These are phyloP conservation scores for Labeo catla DNA, from an alignment of 2,113 vertebrate species.

Conservation along the genomic window DNA sequence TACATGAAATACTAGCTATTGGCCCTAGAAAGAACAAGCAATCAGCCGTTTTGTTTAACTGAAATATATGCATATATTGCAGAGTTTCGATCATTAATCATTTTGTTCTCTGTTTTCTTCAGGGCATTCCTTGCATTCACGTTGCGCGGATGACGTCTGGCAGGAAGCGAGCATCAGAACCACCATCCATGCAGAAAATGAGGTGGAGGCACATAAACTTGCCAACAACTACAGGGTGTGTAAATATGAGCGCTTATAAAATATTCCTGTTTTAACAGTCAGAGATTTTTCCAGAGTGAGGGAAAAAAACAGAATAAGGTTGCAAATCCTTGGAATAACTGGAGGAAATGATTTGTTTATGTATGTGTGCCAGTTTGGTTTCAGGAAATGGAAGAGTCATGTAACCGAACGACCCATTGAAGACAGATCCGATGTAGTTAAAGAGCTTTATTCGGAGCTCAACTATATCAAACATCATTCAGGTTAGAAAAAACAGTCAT, in stretches of 20 bases:
- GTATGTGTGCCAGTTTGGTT: slow-evolving; percentile 80
- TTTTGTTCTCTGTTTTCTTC: not conserved
- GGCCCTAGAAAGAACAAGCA: too few relatives aligned
- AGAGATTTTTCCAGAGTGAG: not conserved
- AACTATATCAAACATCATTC: slow-evolving; percentile 70
- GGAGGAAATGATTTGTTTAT: slow-evolving; percentile 4
- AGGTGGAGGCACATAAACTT: slow-evolving; percentile 83
- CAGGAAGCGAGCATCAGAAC: slow-evolving; percentile 77
- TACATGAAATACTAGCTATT: too few relatives aligned
- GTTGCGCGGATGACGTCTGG: slow-evolving; percentile 73
- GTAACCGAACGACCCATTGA: slow-evolving; percentile 84
- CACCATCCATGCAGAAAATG: slow-evolving; percentile 80
- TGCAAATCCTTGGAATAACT: not conserved
- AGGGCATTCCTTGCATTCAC: slow-evolving; percentile 63
- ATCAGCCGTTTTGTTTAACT: not conserved
- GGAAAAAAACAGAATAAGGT: not conserved
- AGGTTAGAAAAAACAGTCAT: slow-evolving; percentile 65
- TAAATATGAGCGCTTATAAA: not conserved
- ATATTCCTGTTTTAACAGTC: not conserved
- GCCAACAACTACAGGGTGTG: slow-evolving; percentile 86
- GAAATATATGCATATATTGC: not conserved
- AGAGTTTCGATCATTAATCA: accelerated
- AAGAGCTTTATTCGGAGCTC: slow-evolving; percentile 85
- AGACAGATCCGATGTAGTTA: slow-evolving; percentile 81
- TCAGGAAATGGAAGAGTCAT: slow-evolving; percentile 90